phyloP scores from a whole-genome alignment of 2,888 invertebrate species.

The Portevinia maculata region DNA sequence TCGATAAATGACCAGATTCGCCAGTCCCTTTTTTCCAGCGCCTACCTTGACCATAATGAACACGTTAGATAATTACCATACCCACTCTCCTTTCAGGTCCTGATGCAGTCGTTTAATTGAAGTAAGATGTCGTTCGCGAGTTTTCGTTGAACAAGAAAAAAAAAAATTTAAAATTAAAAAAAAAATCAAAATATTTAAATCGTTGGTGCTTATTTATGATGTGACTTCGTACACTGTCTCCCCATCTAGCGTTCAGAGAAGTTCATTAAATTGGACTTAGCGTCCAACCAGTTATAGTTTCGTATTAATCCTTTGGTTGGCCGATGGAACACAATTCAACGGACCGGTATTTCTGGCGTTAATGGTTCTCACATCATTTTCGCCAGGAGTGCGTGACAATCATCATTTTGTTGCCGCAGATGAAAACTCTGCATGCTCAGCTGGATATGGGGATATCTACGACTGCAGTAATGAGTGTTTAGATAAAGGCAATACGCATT shows the following conservation, averaged over 20 bases:
- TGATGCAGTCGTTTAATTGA: conserved; percentile 35
- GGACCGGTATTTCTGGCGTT: conserved; percentile 68
- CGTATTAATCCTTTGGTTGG: conserved; percentile 34
- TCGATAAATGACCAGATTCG: conserved; percentile 50
- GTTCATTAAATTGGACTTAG: conserved; percentile 70
- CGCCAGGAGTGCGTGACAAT: conserved; percentile 66
- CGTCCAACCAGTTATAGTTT: conserved; percentile 53
- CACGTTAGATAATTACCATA: conserved; percentile 42
- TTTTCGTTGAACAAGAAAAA: background rate
- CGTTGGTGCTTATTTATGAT: conserved; percentile 58
- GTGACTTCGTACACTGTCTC: conserved; percentile 42
- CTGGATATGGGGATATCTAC: background rate
- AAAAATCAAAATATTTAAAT: conserved; percentile 17
- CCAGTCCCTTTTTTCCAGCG: conserved; percentile 45
- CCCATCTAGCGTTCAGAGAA: conserved; percentile 8
- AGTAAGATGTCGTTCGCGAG: conserved; percentile 21
- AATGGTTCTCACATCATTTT: conserved; percentile 71
- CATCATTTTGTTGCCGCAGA: conserved; percentile 33
- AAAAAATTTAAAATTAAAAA: conserved; percentile 14
- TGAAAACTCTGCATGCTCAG: background rate
- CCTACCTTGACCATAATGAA: conserved; percentile 46
- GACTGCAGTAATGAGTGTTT: conserved; percentile 26
- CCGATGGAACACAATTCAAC: background rate
- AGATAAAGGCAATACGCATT: conserved; percentile 49
- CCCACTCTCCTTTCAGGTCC: background rate